Base-by-base conservation (phyloP, 2,113 vertebrate species). In the Eolophus roseicapilla region DNA sequence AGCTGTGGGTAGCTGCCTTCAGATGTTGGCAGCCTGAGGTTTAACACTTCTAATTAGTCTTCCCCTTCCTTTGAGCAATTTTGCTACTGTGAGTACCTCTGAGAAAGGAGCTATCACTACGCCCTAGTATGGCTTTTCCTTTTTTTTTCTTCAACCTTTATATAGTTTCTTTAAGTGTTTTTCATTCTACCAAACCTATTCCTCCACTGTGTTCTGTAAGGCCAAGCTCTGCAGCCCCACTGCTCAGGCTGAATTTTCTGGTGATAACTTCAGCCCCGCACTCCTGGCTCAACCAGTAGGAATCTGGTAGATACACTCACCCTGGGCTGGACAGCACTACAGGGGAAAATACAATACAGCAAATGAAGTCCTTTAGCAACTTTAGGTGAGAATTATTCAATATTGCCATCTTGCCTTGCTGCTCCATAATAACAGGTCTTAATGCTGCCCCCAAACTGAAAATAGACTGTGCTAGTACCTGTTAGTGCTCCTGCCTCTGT, bases 1-100 rank as follows among this genome's bases (percentile, higher is more conserved):
- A 88, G 28, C 64, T 90, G 78, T 88, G 87, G 70, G 70, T 77
- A 90, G 41, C 84, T 90, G 70, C 63, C 90, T 87, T 94, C 64
- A 93, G 60, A 81, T 88, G 88, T 37, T 92, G 64, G 68, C 85
- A 95, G 50, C 27, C 68, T 77, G 50, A 91, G 50, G 60, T 9
- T 92, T 71, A 90, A 28, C 60, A 46, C 20, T 83, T 90, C 64
- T 88, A 70, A 59, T 92, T 68, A 68, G 44, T 60, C 59, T 88
- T 87, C 33, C 7, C 3, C 24, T 94, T 84, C 70, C 35, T 77
- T 77, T 64, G 41, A 79, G 82, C 60, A 74, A 8, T 90, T 94
- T 59, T 63, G 20, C 52, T 91, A 1, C 19, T 53, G 46, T 25
- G 50, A 87, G 8, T 76, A 29, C 39, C 39, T 82, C 67, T 73